Evolutionary conservation across 1,140 invertebrate genomes (phyloP).

Genomic region (Yoshiicerus persimilis): DNA sequence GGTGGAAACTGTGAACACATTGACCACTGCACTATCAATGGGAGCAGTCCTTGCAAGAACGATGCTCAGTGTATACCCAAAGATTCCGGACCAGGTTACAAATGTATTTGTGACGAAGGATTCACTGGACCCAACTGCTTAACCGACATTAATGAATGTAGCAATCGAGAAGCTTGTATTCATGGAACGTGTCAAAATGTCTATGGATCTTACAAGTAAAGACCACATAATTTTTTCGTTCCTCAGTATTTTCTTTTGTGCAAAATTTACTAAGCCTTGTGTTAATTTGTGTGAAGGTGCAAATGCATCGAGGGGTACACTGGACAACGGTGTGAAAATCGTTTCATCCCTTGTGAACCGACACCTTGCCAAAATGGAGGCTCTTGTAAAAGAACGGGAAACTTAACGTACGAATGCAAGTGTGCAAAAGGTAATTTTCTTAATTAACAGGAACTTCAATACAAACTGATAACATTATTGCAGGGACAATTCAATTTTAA

Average conservation of each 20-base stretch:
- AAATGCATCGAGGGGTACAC: conserved; percentile 85
- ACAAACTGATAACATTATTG: background rate
- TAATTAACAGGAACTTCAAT: background rate
- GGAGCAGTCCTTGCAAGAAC: conserved; percentile 79
- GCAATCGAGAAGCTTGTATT: conserved; percentile 68
- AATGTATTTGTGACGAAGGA: conserved; percentile 80
- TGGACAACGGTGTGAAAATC: conserved; percentile 83
- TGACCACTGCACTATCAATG: conserved; percentile 73
- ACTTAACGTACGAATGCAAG: conserved; percentile 77
- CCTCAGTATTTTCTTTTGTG: background rate
- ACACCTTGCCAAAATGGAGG: conserved; percentile 74
- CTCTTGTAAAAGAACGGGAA: conserved; percentile 71
- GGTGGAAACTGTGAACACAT: conserved; percentile 83
- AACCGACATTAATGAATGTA: conserved; percentile 84
- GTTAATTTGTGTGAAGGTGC: conserved; percentile 63
- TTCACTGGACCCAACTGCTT: conserved; percentile 83
- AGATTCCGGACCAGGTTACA: conserved; percentile 63
- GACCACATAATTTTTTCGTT: conserved; percentile 46
- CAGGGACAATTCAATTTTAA: background rate
- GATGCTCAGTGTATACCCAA: conserved; percentile 77
- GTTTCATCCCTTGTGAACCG: conserved; percentile 86
- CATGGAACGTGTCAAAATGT: conserved; percentile 81
- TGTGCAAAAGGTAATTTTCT: conserved; percentile 77
- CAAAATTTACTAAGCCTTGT: background rate
- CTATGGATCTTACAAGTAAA: conserved; percentile 86